A percentile compares a stretch with the other conserved stretches of the same genome.
Conservation (phyloP, 2,797 vertebrate genomes). For the Apogon talboti region DNA sequence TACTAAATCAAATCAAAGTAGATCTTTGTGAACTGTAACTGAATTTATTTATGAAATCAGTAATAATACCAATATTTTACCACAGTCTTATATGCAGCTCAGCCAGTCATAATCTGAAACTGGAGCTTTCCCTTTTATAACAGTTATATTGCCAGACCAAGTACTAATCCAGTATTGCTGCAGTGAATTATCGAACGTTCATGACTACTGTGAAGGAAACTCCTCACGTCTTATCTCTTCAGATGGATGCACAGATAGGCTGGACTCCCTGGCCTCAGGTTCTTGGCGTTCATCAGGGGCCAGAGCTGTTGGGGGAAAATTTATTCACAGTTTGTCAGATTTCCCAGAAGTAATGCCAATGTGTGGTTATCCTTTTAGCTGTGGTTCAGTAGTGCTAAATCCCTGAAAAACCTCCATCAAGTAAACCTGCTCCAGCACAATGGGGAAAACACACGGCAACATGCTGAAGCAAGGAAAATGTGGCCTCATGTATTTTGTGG, state of each 20-base stretch:
- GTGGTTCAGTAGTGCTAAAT: conserved; percentile 19
- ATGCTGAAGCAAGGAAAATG: conserved; percentile 43
- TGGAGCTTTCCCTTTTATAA: too few species aligned
- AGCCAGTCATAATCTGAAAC: too few species aligned
- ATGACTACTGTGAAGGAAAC: background rate
- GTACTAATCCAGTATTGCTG: background rate
- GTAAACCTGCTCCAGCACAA: conserved; percentile 11
- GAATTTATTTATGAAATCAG: too few species aligned
- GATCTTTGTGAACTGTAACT: too few species aligned
- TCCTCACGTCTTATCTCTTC: background rate
- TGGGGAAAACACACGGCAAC: conserved; percentile 36
- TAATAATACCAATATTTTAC: too few species aligned
- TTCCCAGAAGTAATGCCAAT: conserved; percentile 12
- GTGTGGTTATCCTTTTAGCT: conserved; percentile 19
- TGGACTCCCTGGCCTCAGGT: conserved; percentile 5
- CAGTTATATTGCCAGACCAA: background rate
- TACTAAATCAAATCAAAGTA: too few species aligned
- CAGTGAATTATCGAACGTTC: background rate
- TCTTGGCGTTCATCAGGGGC: conserved; percentile 6
- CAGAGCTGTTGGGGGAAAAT: conserved; percentile 8
- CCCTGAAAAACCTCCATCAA: background rate
- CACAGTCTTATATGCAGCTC: too few species aligned
- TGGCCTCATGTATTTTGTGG: conserved; percentile 37
- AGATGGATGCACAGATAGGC: conserved; percentile 18
- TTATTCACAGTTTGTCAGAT: conserved; percentile 12